Evolutionary conservation across 2,113 vertebrate genomes (phyloP), one percentile per base, ranked within the genome.

Genomic region (Cinclus mexicanus): DNA sequence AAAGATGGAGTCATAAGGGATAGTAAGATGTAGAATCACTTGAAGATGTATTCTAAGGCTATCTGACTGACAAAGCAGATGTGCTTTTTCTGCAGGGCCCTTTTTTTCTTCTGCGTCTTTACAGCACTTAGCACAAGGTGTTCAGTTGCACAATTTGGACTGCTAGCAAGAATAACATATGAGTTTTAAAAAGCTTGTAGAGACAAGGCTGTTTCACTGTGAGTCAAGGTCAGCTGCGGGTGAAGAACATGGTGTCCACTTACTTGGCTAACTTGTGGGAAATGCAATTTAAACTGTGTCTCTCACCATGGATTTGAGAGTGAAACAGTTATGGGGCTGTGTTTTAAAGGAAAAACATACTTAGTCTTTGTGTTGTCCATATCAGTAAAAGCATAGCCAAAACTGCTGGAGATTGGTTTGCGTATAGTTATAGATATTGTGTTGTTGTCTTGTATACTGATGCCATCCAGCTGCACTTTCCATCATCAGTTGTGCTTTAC

Each of bases 61-160:
- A 23, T 86, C 7, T 92, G 79, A 83, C 59, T 93, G 76, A 89
- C 50, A 88, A 77, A 92, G 39, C 49, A 93, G 75, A 53, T 94
- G 59, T 52, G 46, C 60, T 87, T 96, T 93, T 93, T 72, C 80
- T 93, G 59, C 76, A 84, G 83, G 72, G 71, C 79, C 4, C 2
- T 68, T 52, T 80, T 92, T 87, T 94, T 63, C 39, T 80, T 77
- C 21, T 82, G 33, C 50, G 41, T 33, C 82, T 89, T 84, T 90
- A 72, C 57, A 91, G 53, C 56, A 64, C 26, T 74, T 92, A 74
- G 35, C 71, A 60, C 68, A 71, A 89, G 64, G 83, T 93, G 68
- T 86, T 92, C 60, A 67, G 39, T 68, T 83, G 28, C 42, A 74
- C 78, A 70, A 10, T 71, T 74, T 80, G 26, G 59, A 65, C 63